Percentiles rank a stretch among this genome's conserved stretches.
Evolutionary conservation across 2,888 invertebrate genomes (phyloP).

Genomic region (Exocentrus adspersus): DNA sequence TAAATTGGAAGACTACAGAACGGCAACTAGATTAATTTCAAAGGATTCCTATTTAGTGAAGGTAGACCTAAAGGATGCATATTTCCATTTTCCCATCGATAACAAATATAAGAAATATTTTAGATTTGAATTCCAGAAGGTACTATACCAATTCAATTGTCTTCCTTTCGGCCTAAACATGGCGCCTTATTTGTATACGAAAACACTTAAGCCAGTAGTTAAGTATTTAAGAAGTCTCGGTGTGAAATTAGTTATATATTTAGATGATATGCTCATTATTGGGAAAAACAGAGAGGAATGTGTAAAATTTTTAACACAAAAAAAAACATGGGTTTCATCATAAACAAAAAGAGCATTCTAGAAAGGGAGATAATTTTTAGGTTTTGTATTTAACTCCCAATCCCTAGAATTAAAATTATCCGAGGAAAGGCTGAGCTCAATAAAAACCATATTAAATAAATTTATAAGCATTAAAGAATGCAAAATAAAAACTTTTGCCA

Average conservation of each 20-base stretch:
- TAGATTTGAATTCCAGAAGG: neutral
- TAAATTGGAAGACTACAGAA: neutral
- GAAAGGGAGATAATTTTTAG: neutral
- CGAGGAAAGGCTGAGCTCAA: no score
- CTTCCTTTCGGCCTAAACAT: neutral
- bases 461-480: neutral
- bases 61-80: neutral
- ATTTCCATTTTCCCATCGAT: neutral
- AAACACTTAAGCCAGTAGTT: neutral
- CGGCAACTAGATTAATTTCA: neutral
- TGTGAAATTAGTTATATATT: neutral
- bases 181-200: neutral
- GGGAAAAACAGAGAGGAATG: neutral
- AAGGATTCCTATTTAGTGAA: neutral
- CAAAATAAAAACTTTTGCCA: neutral
- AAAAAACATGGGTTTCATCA: neutral
- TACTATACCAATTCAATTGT: neutral
- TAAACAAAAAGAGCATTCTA: neutral
- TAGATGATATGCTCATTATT: neutral
- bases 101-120: neutral
- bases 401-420: no score
- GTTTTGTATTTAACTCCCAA: no score
- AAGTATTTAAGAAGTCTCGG: neutral
- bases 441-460: neutral
- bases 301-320: neutral